Percentiles rank a stretch among this genome's conserved stretches.
phyloP scores from a whole-genome alignment of 2,113 vertebrate genomes.

The Pomatorhinus ruficollis region DNA sequence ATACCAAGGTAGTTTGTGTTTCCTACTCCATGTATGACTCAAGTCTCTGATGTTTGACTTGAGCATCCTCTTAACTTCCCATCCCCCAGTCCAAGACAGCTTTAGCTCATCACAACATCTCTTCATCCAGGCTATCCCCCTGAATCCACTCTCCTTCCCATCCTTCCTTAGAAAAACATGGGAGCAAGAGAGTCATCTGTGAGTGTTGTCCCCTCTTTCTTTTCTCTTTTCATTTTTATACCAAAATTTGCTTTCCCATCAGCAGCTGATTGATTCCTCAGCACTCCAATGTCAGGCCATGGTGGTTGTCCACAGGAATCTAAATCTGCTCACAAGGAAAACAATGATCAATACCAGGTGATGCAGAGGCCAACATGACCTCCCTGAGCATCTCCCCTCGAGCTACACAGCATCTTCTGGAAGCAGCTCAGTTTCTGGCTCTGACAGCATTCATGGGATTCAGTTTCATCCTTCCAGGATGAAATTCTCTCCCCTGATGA shows the following conservation, averaged over 20 bases:
- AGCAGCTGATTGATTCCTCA: background rate
- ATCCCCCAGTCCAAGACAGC: background rate
- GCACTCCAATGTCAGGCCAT: background rate
- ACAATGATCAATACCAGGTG: background rate
- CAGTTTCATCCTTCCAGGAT: background rate
- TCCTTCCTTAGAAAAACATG: background rate
- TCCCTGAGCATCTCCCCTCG: background rate
- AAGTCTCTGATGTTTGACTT: background rate
- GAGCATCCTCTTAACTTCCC: background rate
- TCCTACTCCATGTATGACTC: background rate
- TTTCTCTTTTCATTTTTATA: background rate
- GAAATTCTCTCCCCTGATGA: slow-evolving; percentile 1
- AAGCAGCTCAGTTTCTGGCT: background rate
- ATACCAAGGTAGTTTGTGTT: background rate
- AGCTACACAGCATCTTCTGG: background rate
- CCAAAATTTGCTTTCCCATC: background rate
- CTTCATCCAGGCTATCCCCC: background rate
- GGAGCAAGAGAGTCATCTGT: background rate
- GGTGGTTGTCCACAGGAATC: background rate
- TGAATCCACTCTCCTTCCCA: background rate
- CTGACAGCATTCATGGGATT: background rate
- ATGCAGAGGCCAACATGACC: background rate
- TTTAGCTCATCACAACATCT: background rate
- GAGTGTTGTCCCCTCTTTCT: background rate
- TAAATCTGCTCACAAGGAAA: background rate